These are phyloP conservation scores for Anguilla pacifica DNA, from an alignment of 2,797 vertebrate species.

Conservation along the genomic window DNA sequence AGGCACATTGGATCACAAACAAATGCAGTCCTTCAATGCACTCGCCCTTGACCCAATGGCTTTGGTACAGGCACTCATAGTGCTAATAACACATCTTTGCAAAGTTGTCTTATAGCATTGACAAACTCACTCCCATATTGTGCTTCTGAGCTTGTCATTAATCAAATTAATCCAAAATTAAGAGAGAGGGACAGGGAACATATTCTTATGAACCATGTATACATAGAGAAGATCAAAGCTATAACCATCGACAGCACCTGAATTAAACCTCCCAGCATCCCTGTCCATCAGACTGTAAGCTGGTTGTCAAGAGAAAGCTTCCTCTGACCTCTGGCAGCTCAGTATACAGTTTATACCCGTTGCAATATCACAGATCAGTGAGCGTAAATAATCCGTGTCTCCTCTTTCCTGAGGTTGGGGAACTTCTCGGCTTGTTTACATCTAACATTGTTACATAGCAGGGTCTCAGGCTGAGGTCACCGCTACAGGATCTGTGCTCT, in stretches of 20 bases:
- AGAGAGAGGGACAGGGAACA: not conserved
- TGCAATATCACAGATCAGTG: constrained; percentile 28
- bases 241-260: constrained; percentile 52
- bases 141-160: not conserved
- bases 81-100: not conserved
- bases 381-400: constrained; percentile 17
- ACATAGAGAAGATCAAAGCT: not conserved
- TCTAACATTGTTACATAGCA: constrained; percentile 29
- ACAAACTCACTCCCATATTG: not conserved
- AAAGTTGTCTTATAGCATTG: not conserved
- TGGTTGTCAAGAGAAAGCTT: constrained; percentile 44
- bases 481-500: constrained; percentile 16
- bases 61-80: not conserved
- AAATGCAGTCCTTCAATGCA: not conserved
- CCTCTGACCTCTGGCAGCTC: not conserved
- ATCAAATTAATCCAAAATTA: not conserved
- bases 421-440: constrained; percentile 25
- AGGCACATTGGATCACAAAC: not conserved
- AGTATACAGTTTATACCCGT: not conserved
- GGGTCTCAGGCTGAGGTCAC: constrained; percentile 30
- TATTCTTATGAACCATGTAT: not conserved
- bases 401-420: constrained; percentile 7
- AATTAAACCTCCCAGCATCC: constrained; percentile 60
- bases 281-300: constrained; percentile 61
- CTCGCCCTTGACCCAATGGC: not conserved